Conservation (phyloP, 2,888 invertebrate genomes). For the Carcina quercana region DNA sequence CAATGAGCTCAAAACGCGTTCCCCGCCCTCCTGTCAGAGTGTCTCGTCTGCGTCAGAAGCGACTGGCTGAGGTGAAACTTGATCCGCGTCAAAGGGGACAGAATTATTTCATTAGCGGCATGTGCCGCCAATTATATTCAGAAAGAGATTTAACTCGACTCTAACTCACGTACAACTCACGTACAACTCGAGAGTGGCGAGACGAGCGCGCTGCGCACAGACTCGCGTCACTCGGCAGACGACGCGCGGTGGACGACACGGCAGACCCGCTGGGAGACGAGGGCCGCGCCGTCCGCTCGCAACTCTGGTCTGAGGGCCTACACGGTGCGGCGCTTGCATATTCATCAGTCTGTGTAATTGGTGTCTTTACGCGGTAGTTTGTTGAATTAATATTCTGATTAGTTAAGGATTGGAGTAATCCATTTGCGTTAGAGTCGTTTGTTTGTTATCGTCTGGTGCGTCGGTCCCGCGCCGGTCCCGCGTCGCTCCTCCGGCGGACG, state of each 20-base stretch:
- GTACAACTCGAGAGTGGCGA: conserved; percentile 20
- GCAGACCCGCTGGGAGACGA: too few species aligned
- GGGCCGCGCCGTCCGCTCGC: too few species aligned
- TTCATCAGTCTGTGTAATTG: conserved; percentile 35
- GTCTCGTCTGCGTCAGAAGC: not conserved
- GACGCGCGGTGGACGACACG: too few species aligned
- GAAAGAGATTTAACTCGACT: conserved; percentile 31
- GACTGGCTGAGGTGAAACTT: conserved; percentile 16
- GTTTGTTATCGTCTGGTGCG: too few species aligned
- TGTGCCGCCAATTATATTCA: conserved; percentile 35
- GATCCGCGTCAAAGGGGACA: conserved; percentile 24
- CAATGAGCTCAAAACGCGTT: not conserved
- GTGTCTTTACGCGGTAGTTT: conserved; percentile 25
- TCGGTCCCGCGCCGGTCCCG: too few species aligned
- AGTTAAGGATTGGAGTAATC: conserved; percentile 22
- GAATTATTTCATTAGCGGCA: conserved; percentile 38
- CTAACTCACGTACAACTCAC: conserved; percentile 16
- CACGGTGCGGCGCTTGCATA: conserved; percentile 33
- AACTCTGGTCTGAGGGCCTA: too few species aligned
- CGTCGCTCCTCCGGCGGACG: too few species aligned
- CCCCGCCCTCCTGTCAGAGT: not conserved
- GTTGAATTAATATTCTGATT: conserved; percentile 34
- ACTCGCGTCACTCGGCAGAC: too few species aligned
- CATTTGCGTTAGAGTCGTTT: conserved; percentile 9
- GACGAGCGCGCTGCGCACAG: conserved; percentile 27